A percentile compares a stretch with the other conserved stretches of the same genome.
These are phyloP conservation scores for Tyria jacobaeae DNA, from an alignment of 2,888 invertebrate species.

Conservation along the genomic window DNA sequence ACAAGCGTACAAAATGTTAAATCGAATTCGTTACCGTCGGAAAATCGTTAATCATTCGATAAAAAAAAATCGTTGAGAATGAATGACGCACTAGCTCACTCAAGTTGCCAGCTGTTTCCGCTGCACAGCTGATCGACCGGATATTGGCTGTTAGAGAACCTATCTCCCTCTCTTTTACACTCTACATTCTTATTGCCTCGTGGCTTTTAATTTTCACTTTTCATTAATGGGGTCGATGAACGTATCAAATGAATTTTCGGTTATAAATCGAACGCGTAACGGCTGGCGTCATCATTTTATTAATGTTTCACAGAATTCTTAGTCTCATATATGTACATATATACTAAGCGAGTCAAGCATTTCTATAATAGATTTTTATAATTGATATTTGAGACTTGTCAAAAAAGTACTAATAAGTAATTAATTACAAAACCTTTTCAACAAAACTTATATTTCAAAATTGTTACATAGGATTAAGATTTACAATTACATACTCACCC, in stretches of 20 bases:
- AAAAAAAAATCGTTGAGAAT: slow-evolving; percentile 69
- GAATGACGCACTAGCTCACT: slow-evolving; percentile 70
- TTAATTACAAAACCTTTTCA: too few species aligned
- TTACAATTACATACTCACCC: too few species aligned
- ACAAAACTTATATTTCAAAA: too few species aligned
- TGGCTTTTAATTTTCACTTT: slow-evolving; percentile 71
- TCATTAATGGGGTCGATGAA: slow-evolving; percentile 65
- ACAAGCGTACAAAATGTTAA: slow-evolving; percentile 54
- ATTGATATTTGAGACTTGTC: too few species aligned
- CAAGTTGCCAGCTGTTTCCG: slow-evolving; percentile 82
- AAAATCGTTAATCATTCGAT: slow-evolving; percentile 67
- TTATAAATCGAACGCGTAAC: slow-evolving; percentile 29
- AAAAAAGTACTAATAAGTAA: too few species aligned
- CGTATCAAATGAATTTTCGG: slow-evolving; percentile 49
- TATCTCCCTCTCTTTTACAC: slow-evolving; percentile 60
- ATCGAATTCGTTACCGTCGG: slow-evolving; percentile 61
- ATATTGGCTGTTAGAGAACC: slow-evolving; percentile 81
- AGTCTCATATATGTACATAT: background rate
- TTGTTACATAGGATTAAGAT: too few species aligned
- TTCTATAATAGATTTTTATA: too few species aligned
- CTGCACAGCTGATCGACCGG: slow-evolving; percentile 84
- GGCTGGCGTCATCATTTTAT: slow-evolving; percentile 13
- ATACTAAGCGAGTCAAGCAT: too few species aligned
- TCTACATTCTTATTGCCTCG: slow-evolving; percentile 53
- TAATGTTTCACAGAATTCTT: background rate